phyloP scores from a whole-genome alignment of 1,140 invertebrate species.

The Bombyx mori region ASM3026992v2 NC_085128.1:3848501-3849000 shows the following conservation, averaged over 20 bases:
- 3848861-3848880: constrained; percentile 23
- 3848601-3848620: constrained; percentile 37
- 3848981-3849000: constrained; percentile 51
- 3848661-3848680: constrained; percentile 37
- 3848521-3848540: no score
- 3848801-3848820: constrained; percentile 9
- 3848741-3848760: constrained; percentile 64
- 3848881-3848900: constrained; percentile 20
- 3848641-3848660: constrained; percentile 46
- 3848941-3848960: constrained; percentile 31
- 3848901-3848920: constrained; percentile 18
- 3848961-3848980: constrained; percentile 49
- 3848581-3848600: constrained; percentile 8
- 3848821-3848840: no score
- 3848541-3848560: no score
- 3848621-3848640: constrained; percentile 18
- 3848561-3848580: no score
- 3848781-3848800: constrained; percentile 41
- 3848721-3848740: constrained; percentile 40
- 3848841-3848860: no score
- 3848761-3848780: constrained; percentile 63
- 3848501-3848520: no score
- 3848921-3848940: constrained; percentile 23
- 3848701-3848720: constrained; percentile 56
- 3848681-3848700: constrained; percentile 37